Percentiles rank a stretch among this genome's conserved stretches.
Conservation (phyloP, 2,888 invertebrate genomes). For the Stenodema calcarata region DNA sequence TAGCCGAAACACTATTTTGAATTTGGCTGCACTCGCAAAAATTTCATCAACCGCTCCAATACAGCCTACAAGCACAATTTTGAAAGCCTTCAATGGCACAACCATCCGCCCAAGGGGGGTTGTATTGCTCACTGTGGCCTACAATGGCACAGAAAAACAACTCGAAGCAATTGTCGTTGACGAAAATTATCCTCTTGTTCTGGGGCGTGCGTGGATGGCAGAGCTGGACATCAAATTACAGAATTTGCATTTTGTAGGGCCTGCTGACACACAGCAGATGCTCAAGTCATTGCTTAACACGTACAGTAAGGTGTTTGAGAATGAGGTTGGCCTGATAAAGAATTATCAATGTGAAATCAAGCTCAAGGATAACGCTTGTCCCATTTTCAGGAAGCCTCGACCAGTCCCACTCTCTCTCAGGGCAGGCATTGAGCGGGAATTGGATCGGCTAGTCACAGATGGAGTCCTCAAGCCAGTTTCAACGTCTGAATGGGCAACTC, state of each 20-base stretch:
- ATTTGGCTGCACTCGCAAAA: background rate
- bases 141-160: background rate
- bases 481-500: conserved; percentile 59
- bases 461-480: background rate
- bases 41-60: background rate
- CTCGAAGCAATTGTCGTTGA: background rate
- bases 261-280: background rate
- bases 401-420: conserved; percentile 8
- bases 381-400: background rate
- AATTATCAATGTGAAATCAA: background rate
- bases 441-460: background rate
- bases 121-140: background rate
- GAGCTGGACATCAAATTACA: background rate
- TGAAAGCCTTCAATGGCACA: background rate
- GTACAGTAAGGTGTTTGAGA: background rate
- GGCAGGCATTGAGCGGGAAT: background rate
- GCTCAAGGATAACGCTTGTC: background rate
- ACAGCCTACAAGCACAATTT: background rate
- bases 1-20: background rate
- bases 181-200: background rate
- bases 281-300: background rate
- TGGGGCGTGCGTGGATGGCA: conserved; percentile 1
- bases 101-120: background rate
- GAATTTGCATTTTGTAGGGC: background rate
- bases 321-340: background rate